Base-by-base conservation (phyloP, 1,140 invertebrate genomes). In the Meloidogyne floridensis region DNA sequence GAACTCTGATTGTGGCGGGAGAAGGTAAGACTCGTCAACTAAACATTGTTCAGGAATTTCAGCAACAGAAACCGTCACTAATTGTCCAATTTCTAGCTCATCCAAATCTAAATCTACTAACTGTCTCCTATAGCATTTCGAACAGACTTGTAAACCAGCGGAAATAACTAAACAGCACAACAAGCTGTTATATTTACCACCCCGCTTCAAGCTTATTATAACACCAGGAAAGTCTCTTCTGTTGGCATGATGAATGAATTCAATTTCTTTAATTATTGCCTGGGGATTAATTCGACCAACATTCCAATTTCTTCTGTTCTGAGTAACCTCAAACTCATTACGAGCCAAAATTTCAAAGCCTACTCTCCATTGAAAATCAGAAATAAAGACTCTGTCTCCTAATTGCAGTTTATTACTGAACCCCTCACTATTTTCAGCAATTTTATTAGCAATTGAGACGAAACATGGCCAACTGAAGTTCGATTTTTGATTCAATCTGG, bases 381-480 rank as follows among this genome's bases (percentile, higher is more conserved):
- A 5, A 13, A 73, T 51, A 47, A 43, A 43, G 0, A 73, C 72
- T n/a, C 47, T 73, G n/a, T 73, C 72, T 73, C 72, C 72, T n/a
- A 73, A 47, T 73, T 73, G 72, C 3, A 73, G 53, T 73, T 73
- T 73, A 4, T 15, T 73, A 5, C 4, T 13, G 53, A n/a, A n/a
- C 4, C 15, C 72, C 18, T 5, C 5, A n/a, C 13, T 5, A 5
- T 18, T 73, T 18, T 73, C 72, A 13, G 72, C 72, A 43, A n/a
- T 11, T 5, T 13, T 51, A 73, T 73, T 18, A 10, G 4, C 5
- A 2, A 73, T 73, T 15, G 72, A 13, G 5, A 73, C 72, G 53
- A 73, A 73, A 18, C 15, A 15, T 5, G 72, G 72, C 72, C 72
- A 73, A 18, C n/a, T 1, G 15, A 47, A 47, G n/a, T 73, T 73